Conservation (phyloP, 1,140 invertebrate species). For the Habropoda laboriosa region DNA sequence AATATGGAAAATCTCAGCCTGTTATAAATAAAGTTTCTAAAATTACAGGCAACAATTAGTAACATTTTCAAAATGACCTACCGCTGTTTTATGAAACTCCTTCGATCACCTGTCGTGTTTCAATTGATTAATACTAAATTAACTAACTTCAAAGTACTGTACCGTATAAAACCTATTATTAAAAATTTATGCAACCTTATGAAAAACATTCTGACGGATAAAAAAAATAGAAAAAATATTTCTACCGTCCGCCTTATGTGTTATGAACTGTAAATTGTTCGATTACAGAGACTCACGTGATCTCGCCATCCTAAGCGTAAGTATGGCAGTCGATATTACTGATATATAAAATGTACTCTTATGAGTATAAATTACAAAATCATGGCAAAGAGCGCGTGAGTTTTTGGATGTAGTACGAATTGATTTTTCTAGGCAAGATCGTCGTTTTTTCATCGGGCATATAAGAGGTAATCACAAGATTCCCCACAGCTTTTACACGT, state of each 20-base stretch:
- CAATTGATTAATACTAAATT: conserved; percentile 43
- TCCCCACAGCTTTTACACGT: not conserved
- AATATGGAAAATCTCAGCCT: conserved; percentile 23
- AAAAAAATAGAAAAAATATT: conserved; percentile 46
- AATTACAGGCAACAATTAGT: conserved; percentile 18
- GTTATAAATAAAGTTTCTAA: conserved; percentile 2
- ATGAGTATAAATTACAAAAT: conserved; percentile 48
- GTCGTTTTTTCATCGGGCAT: conserved; percentile 25
- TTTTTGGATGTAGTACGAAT: conserved; percentile 35
- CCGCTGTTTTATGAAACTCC: not conserved
- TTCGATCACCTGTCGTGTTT: not conserved
- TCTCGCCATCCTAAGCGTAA: conserved; percentile 43
- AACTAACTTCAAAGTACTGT: conserved; percentile 42
- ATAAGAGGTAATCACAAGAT: not conserved
- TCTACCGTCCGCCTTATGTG: conserved; percentile 1
- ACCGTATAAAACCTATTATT: conserved; percentile 23
- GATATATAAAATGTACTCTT: conserved; percentile 42
- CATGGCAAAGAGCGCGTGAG: conserved; percentile 42
- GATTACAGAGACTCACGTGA: conserved; percentile 43
- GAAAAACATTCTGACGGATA: conserved; percentile 45
- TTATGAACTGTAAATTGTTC: conserved; percentile 39
- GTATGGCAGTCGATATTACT: conserved; percentile 59
- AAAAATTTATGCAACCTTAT: not conserved
- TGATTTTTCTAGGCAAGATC: conserved; percentile 42
- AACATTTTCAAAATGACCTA: not conserved